Evolutionary conservation across 2,888 invertebrate genomes (phyloP).

Genomic region (Sturmia bella): DNA sequence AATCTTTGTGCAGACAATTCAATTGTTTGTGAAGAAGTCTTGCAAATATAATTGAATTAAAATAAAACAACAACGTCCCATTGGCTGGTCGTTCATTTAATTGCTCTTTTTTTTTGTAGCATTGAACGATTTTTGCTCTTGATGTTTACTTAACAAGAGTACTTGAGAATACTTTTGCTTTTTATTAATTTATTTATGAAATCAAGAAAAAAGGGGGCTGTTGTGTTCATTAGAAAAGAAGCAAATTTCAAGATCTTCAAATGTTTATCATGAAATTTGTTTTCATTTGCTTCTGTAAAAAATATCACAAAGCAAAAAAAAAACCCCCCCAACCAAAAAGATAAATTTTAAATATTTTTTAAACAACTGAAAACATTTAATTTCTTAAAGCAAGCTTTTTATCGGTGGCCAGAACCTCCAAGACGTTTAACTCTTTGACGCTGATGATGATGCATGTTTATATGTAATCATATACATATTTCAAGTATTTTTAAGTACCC

Average conservation of each 20-base stretch:
- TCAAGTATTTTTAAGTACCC: constrained; percentile 17
- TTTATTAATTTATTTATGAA: constrained; percentile 45
- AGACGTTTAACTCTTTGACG: constrained; percentile 39
- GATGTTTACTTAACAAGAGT: constrained; percentile 45
- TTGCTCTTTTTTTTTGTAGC: not conserved
- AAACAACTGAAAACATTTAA: constrained; percentile 50
- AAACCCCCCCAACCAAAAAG: not conserved
- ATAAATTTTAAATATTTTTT: constrained; percentile 7
- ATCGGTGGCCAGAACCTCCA: constrained; percentile 40
- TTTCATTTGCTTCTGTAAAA: not conserved
- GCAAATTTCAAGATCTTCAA: no score
- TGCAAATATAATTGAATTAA: constrained; percentile 39
- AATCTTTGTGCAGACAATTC: constrained; percentile 29
- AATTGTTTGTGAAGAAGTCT: constrained; percentile 47
- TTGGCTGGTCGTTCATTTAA: not conserved
- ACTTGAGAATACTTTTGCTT: constrained; percentile 29
- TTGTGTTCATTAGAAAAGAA: constrained; percentile 9
- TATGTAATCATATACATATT: constrained; percentile 19
- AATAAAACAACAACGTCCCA: not conserved
- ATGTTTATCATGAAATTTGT: constrained; percentile 17
- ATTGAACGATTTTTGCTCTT: constrained; percentile 18
- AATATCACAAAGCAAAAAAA: not conserved
- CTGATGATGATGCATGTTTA: not conserved
- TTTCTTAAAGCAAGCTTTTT: constrained; percentile 14
- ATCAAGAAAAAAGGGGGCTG: constrained; percentile 1